Base-by-base conservation (phyloP, 2,888 invertebrate species). In the Arrhopalites spinosus region DNA sequence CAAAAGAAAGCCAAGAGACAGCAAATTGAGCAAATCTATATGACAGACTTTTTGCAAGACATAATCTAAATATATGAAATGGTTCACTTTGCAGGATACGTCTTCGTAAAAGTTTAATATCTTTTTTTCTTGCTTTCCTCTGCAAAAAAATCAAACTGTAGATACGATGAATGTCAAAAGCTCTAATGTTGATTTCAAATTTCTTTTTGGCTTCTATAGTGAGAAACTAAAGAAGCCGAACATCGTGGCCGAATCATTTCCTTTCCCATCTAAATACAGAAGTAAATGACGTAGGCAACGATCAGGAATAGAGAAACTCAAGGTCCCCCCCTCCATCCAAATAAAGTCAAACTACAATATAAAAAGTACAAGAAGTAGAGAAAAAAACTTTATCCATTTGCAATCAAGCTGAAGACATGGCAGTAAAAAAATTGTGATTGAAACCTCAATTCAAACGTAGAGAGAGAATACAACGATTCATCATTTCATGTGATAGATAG, bases 301-400 rank as follows among this genome's bases (percentile, higher is more conserved):
- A 59, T 59, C 11, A 15, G 25, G 11, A 2, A 59, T 13, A 8
- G 7, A 23, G 23, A 23, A 59, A 36, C 5, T 25, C 59, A 59
- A 59, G 59, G 59, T 59, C 27, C n/a, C n/a, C n/a, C n/a, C n/a
- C n/a, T 59, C 23, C 15, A 59, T 25, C 59, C 59, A 59, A 59
- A 59, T 59, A 59, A 59, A 59, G 59, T 59, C 23, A 59, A 50
- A 59, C n/a, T n/a, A n/a, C 25, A 25, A 59, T 27, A 59, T 59
- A 25, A 53, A 20, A 23, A 23, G 59, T 20, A 59, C 23, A 25
- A 25, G 8, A 27, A 59, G 50, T 50, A 50, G 15, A 17, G 20
- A 50, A 23, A 53, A n/a, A 8, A 23, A 20, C 7, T n/a, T 2
- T 36, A 5, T 20, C 20, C 53, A 17, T n/a, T 20, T 2, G 23